Evolutionary conservation across 2,113 vertebrate genomes (phyloP), one percentile per base, ranked within the genome.

Genomic region (Melanerpes aurifrons): DNA sequence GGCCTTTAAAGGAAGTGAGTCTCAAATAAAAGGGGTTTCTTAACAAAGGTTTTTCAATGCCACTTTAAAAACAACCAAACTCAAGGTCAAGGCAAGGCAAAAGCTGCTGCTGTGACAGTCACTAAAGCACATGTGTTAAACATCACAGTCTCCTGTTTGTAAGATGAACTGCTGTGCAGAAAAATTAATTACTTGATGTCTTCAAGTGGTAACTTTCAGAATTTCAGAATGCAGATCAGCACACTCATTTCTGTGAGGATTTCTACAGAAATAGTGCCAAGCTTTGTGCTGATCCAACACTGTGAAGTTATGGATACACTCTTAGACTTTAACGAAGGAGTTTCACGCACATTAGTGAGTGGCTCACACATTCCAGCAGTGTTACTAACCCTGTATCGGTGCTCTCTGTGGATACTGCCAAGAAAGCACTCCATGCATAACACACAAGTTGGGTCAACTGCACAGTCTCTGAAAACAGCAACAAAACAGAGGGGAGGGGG

Each of bases 401-500:
- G 99, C 21, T 99, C 98, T 98, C 98, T 98, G 92, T 99, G 99
- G 93, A 99, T 97, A 81, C 99, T 99, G 92, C 98, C 98, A 96
- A 99, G 97, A 98, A 99, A 99, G 97, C 99, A 99, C 97, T 99
- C 98, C 99, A 99, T 99, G 95, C 99, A 99, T 67, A 99, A 97
- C 68, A 99, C 99, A 96, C 99, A 99, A 37, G 99, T 99, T 28
- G 99, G 98, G 92, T 99, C 99, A 58, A 99, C 98, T 28, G 99
- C 99, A 96, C 99, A 99, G 94, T 99, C 99, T 97, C 99, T 98
- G 97, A 86, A 92, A 96, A 95, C 24, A 92, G 93, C 84, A 96
- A 66, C 24, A 71, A 40, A 35, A n/a, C 20, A 25, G 26, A 31
- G 68, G 62, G 15, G 66, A 26, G 28, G 79, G 70, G 93, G 86